Base-by-base conservation (phyloP, 2,797 vertebrate genomes). In the Danio jaintianensis region DNA sequence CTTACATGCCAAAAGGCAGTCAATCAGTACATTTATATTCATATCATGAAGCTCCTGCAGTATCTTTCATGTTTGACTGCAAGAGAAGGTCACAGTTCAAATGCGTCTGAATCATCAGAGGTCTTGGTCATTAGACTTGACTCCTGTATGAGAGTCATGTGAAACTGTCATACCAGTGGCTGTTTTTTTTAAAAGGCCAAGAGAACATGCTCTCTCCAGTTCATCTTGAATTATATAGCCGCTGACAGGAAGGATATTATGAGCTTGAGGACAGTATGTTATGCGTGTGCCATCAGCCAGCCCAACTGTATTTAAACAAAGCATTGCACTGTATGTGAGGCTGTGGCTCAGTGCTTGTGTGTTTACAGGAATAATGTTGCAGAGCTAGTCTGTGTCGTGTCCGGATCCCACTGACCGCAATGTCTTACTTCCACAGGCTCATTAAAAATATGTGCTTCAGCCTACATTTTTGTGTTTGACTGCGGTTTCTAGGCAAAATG, bases 241-340 rank as follows among this genome's bases (percentile, higher is more conserved):
- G 22, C 63, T 77, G 72, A 62, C 76, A 80, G 72, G 59, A 72
- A 63, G 77, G 77, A 48, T 79, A 53, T 79, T 75, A 76, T 48
- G 58, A 79, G 75, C 75, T 78, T 10, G 36, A 36, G 75, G 68
- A 73, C 68, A 73, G 67, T 20, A 38, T 58, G 36, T 6, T 36
- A 50, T 77, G 48, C 53, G 22, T 50, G 36, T 69, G 43, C 42
- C 3, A 20, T 36, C 43, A 69, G 29, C 9, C 22, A 47, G 42
- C 42, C 7, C 13, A 45, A 59, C 53, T 52, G 43, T 38, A n/a
- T 77, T 47, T 68, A 68, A 47, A 45, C 20, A 45, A 10, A 22
- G 2, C 38, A 74, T 12, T 2, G 29, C 36, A 18, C 29, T 29
- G 29, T 1, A 29, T 70, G 48, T 71, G 4, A 2, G 68, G 16